Evolutionary conservation across 1,140 invertebrate species (phyloP).

Genomic region (Aricia agestis): DNA sequence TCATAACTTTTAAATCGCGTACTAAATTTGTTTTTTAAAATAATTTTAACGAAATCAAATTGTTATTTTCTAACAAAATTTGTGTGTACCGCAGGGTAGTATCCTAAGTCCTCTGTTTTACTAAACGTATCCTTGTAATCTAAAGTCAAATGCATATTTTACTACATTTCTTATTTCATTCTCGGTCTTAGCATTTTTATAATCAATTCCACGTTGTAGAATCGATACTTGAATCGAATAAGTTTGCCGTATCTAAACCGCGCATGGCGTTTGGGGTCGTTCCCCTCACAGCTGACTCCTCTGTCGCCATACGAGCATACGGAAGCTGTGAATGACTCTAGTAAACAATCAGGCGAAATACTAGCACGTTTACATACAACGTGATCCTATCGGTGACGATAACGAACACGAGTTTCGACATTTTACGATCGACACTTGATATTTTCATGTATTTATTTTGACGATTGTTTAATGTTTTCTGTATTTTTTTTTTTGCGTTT

Average conservation of each 20-base stretch:
- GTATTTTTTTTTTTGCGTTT: background rate
- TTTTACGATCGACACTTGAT: background rate
- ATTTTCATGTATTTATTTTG: background rate
- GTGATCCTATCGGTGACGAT: background rate
- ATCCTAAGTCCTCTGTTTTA: background rate
- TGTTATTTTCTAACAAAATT: background rate
- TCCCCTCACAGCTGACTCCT: constrained; percentile 13
- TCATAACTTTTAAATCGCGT: background rate
- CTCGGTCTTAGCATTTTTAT: too few species aligned
- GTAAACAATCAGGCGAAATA: constrained; percentile 14
- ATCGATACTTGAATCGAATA: background rate
- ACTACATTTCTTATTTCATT: too few species aligned
- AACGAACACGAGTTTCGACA: background rate
- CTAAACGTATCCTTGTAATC: too few species aligned
- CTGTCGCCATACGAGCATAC: background rate
- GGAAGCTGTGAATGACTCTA: constrained; percentile 10
- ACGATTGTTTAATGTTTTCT: background rate
- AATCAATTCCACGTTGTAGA: background rate
- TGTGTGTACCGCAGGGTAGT: background rate
- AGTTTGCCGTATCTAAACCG: background rate
- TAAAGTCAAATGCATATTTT: too few species aligned
- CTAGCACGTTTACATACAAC: constrained; percentile 3
- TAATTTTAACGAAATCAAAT: too few species aligned
- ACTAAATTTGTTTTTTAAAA: too few species aligned
- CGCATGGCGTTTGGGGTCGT: constrained; percentile 6